Evolutionary conservation across 2,113 vertebrate genomes (phyloP).

Genomic region (Neogale vison): DNA sequence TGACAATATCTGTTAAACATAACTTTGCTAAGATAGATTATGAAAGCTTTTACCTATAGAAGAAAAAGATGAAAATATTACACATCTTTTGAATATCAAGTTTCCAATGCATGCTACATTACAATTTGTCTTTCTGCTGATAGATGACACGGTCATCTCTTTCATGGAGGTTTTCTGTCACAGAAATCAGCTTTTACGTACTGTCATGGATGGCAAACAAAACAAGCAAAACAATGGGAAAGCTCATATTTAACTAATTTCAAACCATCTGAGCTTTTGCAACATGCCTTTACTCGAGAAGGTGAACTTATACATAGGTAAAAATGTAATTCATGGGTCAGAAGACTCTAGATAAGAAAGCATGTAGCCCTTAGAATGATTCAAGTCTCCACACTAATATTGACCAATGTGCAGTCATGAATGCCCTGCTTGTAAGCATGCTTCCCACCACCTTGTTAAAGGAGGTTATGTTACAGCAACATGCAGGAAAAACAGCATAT

Average conservation of each 20-base stretch:
- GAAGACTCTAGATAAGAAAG: not conserved
- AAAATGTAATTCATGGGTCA: not conserved
- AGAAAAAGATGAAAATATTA: slow-evolving; percentile 20
- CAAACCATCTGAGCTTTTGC: not conserved
- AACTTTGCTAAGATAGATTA: not conserved
- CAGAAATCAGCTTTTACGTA: not conserved
- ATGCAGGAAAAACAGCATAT: not conserved
- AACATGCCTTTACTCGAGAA: not conserved
- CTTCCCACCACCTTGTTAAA: not conserved
- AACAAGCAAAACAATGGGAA: not conserved
- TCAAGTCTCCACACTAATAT: not conserved
- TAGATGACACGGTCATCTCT: not conserved
- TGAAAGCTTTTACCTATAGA: not conserved
- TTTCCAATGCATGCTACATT: not conserved
- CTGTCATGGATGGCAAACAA: not conserved
- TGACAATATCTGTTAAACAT: not conserved
- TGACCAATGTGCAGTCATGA: not conserved
- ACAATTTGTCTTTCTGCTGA: not conserved
- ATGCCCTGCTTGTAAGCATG: not conserved
- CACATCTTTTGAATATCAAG: not conserved
- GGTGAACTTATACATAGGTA: not conserved
- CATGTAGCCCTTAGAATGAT: not conserved
- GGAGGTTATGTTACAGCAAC: not conserved
- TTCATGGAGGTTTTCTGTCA: not conserved
- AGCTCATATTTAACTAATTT: not conserved